Evolutionary conservation across 2,888 invertebrate species (phyloP), one percentile per base, ranked within the genome.

Genomic region (Bibio marci): DNA sequence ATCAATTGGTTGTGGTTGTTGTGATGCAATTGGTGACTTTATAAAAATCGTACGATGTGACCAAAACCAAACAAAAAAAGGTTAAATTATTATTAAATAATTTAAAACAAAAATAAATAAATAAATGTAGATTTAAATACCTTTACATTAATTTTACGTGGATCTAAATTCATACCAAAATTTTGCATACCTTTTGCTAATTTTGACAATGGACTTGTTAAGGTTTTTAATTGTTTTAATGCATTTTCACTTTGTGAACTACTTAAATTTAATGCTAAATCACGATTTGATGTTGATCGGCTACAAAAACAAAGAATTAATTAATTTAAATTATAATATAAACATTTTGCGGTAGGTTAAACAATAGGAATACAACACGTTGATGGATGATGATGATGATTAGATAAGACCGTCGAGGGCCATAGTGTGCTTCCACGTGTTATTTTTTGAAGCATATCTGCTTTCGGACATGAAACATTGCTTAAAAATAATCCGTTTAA

Each of bases 111-210:
- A 36, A 18, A 15, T 25, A 28, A 12, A 13, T 13, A n/a, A 12
- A 26, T 8, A 18, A 34, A 11, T 25, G n/a, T 13, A 25, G 17
- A 22, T 12, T 33, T 33, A 36, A 37, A 43, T 47, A 66, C 67
- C 63, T 67, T 67, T 25, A 35, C 28, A 18, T 36, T 31, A 13
- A 82, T 70, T 56, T 82, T 85, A 43, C 86, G 70, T 1, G 85
- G 86, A 63, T 87, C 87, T 51, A 88, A 67, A 63, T 86, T 88
- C 12, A 82, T 77, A 0, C 88, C 80, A 37, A 88, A 66, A 51
- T 70, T 80, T 57, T 87, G 87, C 50, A 88, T 78, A 1, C 87
- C 87, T 57, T 83, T 85, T 1, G 88, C 88, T 35, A 90, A 62
- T 56, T 86, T 87, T 1, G 83, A 79, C 19, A 90, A 68, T 0